Evolutionary conservation across 2,797 vertebrate genomes (phyloP).

Genomic region (Synaphobranchus kaupii): DNA sequence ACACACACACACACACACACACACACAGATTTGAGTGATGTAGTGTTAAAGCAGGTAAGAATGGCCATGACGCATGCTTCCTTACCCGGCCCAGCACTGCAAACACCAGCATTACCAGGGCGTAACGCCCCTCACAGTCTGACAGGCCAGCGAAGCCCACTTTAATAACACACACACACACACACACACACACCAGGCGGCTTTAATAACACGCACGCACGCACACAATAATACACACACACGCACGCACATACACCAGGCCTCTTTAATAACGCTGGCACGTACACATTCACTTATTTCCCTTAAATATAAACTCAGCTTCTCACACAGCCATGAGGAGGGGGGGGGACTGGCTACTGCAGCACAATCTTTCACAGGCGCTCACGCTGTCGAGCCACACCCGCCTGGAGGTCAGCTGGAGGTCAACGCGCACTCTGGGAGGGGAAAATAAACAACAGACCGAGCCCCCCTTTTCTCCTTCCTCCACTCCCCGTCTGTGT

Average conservation of each 20-base stretch:
- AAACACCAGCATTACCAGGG: neutral
- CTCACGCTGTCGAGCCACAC: neutral
- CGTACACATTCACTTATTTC: neutral
- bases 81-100: constrained; percentile 43
- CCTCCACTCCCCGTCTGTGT: neutral
- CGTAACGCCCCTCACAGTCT: neutral
- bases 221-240: too few relatives aligned
- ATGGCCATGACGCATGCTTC: constrained; percentile 65
- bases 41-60: constrained; percentile 45
- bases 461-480: too few relatives aligned
- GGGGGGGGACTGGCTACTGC: neutral
- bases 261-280: neutral
- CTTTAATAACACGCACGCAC: too few relatives aligned
- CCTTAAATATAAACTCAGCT: constrained; percentile 12
- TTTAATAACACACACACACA: too few relatives aligned
- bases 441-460: neutral
- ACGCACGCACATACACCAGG: too few relatives aligned
- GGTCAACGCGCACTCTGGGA: neutral
- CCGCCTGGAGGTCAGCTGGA: neutral
- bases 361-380: neutral
- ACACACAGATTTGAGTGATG: constrained; percentile 18
- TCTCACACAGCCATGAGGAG: neutral
- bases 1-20: neutral
- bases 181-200: too few relatives aligned
- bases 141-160: too few relatives aligned